These are phyloP conservation scores for human DNA, from an alignment of 2,113 vertebrate species.

Conservation along the genomic window DNA sequence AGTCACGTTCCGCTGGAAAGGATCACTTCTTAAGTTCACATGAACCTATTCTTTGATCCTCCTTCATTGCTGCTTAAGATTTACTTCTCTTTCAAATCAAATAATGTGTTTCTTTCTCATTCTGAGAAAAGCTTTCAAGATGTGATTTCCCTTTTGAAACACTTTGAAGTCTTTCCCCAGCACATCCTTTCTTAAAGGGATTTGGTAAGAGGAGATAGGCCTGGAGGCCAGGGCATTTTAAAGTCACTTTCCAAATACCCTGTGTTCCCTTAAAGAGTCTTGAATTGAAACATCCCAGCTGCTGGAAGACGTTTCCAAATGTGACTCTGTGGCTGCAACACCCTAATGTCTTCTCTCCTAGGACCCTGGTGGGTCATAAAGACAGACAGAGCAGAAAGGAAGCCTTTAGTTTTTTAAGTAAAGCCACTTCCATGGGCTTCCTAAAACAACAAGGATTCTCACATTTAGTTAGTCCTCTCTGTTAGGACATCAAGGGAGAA, in stretches of 20 bases:
- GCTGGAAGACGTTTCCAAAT: neutral
- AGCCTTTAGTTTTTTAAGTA: neutral
- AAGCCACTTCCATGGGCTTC: too few species aligned
- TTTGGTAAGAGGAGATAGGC: neutral
- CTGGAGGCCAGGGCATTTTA: too few species aligned
- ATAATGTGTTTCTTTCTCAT: neutral
- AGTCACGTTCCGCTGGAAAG: slow-evolving; percentile 22
- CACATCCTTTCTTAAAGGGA: neutral
- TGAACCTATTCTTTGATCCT: neutral
- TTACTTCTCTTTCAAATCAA: slow-evolving; percentile 8
- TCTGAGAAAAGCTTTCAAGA: slow-evolving; percentile 53
- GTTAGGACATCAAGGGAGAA: neutral
- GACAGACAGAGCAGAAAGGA: neutral
- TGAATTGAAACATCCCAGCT: neutral
- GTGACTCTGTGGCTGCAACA: neutral
- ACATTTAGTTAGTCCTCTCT: neutral
- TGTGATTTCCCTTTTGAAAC: slow-evolving; percentile 11
- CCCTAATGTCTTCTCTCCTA: neutral
- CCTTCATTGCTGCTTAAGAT: neutral
- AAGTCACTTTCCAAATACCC: neutral
- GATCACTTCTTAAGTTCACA: neutral
- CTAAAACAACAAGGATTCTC: neutral
- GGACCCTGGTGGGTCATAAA: neutral
- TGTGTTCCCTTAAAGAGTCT: neutral
- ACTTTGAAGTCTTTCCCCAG: slow-evolving; percentile 33